phyloP scores from a whole-genome alignment of 2,797 vertebrate genomes.

The Sarcoramphus papa region DNA sequence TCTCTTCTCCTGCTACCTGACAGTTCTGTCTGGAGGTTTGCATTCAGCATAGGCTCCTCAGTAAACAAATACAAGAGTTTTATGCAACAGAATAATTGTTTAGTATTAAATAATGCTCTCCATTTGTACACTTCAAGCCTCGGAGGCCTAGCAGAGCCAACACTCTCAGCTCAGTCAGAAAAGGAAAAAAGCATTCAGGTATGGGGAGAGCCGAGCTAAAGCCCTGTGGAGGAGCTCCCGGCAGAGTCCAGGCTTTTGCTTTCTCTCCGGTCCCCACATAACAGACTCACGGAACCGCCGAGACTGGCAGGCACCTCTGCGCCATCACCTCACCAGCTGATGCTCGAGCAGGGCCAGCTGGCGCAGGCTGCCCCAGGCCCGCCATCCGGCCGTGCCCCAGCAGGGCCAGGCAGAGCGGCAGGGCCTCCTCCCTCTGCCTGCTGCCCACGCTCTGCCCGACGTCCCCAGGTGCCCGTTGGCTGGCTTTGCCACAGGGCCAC shows the following conservation, averaged over 20 bases:
- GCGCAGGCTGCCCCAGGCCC: neutral
- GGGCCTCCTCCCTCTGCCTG: neutral
- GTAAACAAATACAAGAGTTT: constrained; percentile 3
- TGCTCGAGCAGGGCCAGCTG: neutral
- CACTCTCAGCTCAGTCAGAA: neutral
- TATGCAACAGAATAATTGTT: constrained; percentile 40
- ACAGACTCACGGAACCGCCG: rapidly evolving
- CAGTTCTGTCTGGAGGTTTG: neutral
- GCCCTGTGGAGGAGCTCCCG: rapidly evolving
- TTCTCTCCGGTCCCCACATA: neutral
- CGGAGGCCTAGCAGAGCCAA: rapidly evolving
- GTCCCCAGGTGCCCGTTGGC: neutral
- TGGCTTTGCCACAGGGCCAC: neutral
- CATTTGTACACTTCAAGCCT: constrained; percentile 17
- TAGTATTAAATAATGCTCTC: constrained; percentile 36
- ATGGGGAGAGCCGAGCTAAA: neutral
- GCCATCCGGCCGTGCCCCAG: neutral
- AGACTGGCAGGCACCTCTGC: neutral
- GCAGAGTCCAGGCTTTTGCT: neutral
- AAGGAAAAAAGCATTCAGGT: neutral
- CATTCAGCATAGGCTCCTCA: neutral
- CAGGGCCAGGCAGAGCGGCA: neutral
- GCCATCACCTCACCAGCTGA: neutral
- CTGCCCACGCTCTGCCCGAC: rapidly evolving
- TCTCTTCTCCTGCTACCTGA: neutral